A percentile compares a stretch with the other conserved stretches of the same genome.
These are phyloP conservation scores for Agonopterix arenella DNA, from an alignment of 2,888 invertebrate genomes.

Conservation along the genomic window DNA sequence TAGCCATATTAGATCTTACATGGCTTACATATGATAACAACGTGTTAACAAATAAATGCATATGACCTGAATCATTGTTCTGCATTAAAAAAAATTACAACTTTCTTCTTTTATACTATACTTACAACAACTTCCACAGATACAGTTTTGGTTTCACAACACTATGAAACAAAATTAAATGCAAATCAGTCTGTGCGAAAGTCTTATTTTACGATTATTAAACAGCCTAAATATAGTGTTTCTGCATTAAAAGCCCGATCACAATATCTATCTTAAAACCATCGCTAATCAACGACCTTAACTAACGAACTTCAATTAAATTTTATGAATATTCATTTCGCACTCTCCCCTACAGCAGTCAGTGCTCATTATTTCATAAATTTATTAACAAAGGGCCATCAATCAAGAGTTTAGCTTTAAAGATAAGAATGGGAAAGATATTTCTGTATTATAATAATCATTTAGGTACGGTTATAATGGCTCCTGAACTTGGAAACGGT, in stretches of 20 bases:
- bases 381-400: slow-evolving; percentile 32
- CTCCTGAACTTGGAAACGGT: slow-evolving; percentile 3
- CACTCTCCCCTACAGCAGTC: slow-evolving; percentile 21
- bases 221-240: background rate
- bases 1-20: too few species aligned
- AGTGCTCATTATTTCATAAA: slow-evolving; percentile 42
- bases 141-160: background rate
- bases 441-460: slow-evolving; percentile 26
- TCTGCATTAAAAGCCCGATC: background rate
- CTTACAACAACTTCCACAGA: too few species aligned
- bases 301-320: slow-evolving; percentile 43
- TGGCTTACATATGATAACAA: too few species aligned
- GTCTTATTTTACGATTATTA: too few species aligned
- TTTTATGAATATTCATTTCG: slow-evolving; percentile 46
- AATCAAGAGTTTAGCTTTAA: slow-evolving; percentile 20
- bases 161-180: background rate
- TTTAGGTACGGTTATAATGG: slow-evolving; percentile 5
- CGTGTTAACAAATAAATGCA: too few species aligned
- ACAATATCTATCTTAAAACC: slow-evolving; percentile 11
- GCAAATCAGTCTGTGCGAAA: too few species aligned
- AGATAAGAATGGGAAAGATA: slow-evolving; percentile 18
- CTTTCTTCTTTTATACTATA: too few species aligned
- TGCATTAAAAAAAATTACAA: too few species aligned
- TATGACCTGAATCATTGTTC: too few species aligned
- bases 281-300: slow-evolving; percentile 13